A percentile compares a stretch with the other conserved stretches of the same genome.
Evolutionary conservation across 2,113 vertebrate genomes (phyloP).

Genomic region (Cheilinus undulatus): DNA sequence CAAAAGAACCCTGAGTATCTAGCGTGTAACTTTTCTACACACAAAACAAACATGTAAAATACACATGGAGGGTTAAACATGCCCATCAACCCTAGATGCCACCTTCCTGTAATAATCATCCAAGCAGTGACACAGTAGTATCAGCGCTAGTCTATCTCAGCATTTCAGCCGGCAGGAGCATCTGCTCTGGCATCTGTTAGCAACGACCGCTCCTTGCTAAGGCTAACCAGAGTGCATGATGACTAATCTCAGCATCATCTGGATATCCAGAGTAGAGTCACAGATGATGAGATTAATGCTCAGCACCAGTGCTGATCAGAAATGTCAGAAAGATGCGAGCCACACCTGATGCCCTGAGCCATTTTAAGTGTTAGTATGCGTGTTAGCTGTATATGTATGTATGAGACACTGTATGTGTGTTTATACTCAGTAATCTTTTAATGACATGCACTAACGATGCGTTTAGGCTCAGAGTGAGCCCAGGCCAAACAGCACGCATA

Average conservation of each 20-base stretch:
- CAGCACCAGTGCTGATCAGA: conserved; percentile 26
- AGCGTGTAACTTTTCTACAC: too few species aligned
- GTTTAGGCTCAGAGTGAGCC: conserved; percentile 70
- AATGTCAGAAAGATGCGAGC: conserved; percentile 22
- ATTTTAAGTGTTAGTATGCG: conserved; percentile 11
- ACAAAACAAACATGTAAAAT: background rate
- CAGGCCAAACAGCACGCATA: conserved; percentile 40
- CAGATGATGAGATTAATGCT: conserved; percentile 58
- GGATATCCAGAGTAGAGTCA: conserved; percentile 42
- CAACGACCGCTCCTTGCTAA: conserved; percentile 25
- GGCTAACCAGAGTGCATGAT: conserved; percentile 46
- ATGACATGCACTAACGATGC: conserved; percentile 77
- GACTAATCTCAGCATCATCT: conserved; percentile 60
- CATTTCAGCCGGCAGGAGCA: conserved; percentile 41
- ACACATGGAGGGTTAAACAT: background rate
- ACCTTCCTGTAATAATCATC: conserved; percentile 15
- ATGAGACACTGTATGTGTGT: conserved; percentile 57
- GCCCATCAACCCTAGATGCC: conserved; percentile 16
- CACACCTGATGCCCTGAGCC: conserved; percentile 34
- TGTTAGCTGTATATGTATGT: conserved; percentile 25
- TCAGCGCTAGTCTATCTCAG: conserved; percentile 21
- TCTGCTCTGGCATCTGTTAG: conserved; percentile 71
- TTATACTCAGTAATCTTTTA: conserved; percentile 82
- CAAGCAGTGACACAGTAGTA: conserved; percentile 21
- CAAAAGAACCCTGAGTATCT: too few species aligned